phyloP scores from a whole-genome alignment of 92 coral and sea anemone species.

The Montipora capitata region DNA sequence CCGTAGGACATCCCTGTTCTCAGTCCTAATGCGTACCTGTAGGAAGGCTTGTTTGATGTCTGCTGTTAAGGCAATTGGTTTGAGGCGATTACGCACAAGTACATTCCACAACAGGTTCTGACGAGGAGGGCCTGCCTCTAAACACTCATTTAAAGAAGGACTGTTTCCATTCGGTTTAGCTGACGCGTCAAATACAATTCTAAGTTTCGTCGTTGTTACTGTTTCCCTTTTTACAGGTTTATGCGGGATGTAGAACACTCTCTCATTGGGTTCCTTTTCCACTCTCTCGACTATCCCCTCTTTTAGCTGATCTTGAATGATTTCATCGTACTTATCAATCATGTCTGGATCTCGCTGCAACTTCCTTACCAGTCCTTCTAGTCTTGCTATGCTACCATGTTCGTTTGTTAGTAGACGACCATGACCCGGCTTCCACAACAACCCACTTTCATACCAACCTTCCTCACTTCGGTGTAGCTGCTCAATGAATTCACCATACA shows the following conservation, averaged over 20 bases:
- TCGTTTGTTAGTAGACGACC: constrained; percentile 42
- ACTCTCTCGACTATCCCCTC: constrained; percentile 55
- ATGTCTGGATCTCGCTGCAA: constrained; percentile 51
- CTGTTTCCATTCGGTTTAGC: constrained; percentile 47
- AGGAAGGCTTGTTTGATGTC: too few species aligned
- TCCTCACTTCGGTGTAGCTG: constrained; percentile 59
- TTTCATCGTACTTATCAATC: constrained; percentile 37
- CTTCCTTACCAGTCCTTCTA: constrained; percentile 43
- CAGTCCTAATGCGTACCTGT: too few species aligned
- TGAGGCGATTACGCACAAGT: too few species aligned
- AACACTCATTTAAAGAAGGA: constrained; percentile 60
- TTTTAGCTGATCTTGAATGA: constrained; percentile 51
- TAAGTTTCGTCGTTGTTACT: constrained; percentile 67
- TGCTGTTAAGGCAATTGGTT: too few species aligned
- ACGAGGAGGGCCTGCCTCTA: constrained; percentile 61
- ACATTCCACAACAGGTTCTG: too few species aligned
- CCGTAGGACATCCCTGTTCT: too few species aligned
- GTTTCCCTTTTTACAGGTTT: constrained; percentile 42
- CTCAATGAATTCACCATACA: constrained; percentile 69
- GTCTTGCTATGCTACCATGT: constrained; percentile 49
- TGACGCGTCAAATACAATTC: too few species aligned
- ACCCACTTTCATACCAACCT: constrained; percentile 66
- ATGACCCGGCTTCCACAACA: constrained; percentile 51
- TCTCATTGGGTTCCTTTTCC: constrained; percentile 17
- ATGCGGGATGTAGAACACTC: constrained; percentile 61